Evolutionary conservation across 1,140 invertebrate genomes (phyloP).

Genomic region (Drosophila murphyi): DNA sequence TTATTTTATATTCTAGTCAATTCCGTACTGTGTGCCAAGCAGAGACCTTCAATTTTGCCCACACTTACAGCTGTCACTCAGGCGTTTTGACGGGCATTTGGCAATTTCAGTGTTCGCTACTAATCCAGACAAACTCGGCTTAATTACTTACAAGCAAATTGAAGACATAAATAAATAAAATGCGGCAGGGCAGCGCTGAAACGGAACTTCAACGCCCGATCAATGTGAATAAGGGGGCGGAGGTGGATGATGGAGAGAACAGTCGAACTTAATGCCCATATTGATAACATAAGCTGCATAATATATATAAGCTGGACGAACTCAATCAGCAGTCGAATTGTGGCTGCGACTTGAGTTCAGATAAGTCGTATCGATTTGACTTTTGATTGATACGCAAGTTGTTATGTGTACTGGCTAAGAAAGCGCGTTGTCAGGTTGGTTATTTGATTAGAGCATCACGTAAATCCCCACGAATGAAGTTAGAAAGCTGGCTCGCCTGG

Average conservation of each 20-base stretch:
- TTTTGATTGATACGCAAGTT: conserved; percentile 76
- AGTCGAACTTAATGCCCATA: conserved; percentile 62
- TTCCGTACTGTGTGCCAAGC: neutral
- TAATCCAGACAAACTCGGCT: conserved; percentile 79
- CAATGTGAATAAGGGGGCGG: conserved; percentile 12
- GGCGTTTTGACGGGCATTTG: conserved; percentile 52
- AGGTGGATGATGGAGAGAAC: neutral
- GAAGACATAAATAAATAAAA: conserved; percentile 81
- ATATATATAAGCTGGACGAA: conserved; percentile 51
- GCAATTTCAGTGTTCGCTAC: conserved; percentile 57
- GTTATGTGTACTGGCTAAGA: conserved; percentile 34
- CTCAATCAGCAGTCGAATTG: conserved; percentile 35
- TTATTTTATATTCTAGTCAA: neutral
- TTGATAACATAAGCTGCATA: conserved; percentile 79
- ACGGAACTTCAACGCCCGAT: conserved; percentile 58
- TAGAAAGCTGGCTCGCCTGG: conserved; percentile 59
- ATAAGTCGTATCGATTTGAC: conserved; percentile 77
- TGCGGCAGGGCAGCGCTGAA: conserved; percentile 52
- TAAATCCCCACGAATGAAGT: conserved; percentile 77
- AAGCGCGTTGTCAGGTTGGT: conserved; percentile 39
- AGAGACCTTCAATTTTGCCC: neutral
- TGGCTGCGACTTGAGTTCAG: conserved; percentile 34
- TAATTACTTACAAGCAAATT: conserved; percentile 82
- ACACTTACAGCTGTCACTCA: conserved; percentile 32
- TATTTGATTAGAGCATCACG: conserved; percentile 52